Evolutionary conservation across 2,797 vertebrate genomes (phyloP).

Genomic region (Kryptolebias ocellatus): DNA sequence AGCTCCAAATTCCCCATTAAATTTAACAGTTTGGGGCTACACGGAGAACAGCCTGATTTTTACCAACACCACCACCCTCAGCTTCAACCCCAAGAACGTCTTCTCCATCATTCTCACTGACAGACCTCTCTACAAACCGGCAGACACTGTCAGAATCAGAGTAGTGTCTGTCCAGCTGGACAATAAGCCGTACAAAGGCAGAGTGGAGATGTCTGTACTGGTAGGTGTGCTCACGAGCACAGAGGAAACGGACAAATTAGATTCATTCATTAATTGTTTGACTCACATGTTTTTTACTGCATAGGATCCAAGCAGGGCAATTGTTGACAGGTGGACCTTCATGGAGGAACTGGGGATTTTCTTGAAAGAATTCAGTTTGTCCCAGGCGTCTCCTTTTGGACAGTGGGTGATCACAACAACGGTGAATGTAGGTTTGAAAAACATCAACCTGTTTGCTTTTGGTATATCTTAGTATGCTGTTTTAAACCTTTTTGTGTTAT

Average conservation of each 20-base stretch:
- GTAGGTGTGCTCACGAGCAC: conserved; percentile 46
- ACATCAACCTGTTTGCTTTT: neutral
- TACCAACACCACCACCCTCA: conserved; percentile 55
- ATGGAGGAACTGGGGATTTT: conserved; percentile 63
- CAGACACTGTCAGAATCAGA: conserved; percentile 61
- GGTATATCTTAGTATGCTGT: neutral
- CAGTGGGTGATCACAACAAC: conserved; percentile 57
- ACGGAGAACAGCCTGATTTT: conserved; percentile 60
- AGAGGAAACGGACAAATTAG: conserved; percentile 1
- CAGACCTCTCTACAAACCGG: conserved; percentile 61
- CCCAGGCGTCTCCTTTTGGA: conserved; percentile 47
- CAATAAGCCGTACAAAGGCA: conserved; percentile 59
- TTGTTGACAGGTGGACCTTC: conserved; percentile 30
- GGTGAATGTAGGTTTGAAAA: conserved; percentile 52
- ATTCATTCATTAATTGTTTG: conserved; percentile 5
- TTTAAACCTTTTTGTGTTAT: neutral
- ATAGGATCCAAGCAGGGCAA: conserved; percentile 66
- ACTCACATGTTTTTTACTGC: conserved; percentile 34
- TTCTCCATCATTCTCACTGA: conserved; percentile 71
- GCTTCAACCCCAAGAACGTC: conserved; percentile 48
- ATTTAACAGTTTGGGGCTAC: conserved; percentile 69
- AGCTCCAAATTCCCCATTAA: conserved; percentile 37
- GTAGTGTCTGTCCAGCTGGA: conserved; percentile 56
- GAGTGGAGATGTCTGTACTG: conserved; percentile 55
- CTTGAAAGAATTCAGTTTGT: conserved; percentile 47